phyloP scores from a whole-genome alignment of 2,113 vertebrate genomes.

The Choloepus hoffmanni region DNA sequence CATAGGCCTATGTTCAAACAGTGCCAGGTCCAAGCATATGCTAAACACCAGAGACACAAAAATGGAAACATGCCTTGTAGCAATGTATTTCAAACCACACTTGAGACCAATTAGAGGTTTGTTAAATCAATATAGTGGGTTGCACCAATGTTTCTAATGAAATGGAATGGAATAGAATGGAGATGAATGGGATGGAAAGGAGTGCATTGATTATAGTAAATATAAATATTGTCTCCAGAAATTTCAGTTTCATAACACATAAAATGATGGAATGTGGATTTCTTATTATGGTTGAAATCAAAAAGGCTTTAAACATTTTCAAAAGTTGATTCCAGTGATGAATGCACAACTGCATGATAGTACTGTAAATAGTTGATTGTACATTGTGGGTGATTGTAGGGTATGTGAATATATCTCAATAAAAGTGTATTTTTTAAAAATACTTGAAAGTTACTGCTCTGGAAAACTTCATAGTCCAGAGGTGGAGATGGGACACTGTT shows the following conservation, averaged over 20 bases:
- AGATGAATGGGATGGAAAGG: background rate
- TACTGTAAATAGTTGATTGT: too few relatives aligned
- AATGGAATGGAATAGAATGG: background rate
- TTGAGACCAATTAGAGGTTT: background rate
- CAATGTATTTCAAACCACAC: background rate
- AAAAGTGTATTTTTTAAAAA: too few relatives aligned
- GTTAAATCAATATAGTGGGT: background rate
- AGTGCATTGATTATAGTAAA: background rate
- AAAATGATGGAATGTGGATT: background rate
- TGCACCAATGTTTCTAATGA: background rate
- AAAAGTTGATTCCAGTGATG: too few relatives aligned
- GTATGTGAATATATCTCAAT: too few relatives aligned
- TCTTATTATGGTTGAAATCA: background rate
- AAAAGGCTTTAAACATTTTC: background rate
- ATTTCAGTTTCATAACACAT: slow-evolving; percentile 40
- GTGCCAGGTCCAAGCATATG: background rate
- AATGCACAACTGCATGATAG: too few relatives aligned
- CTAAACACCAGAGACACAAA: background rate
- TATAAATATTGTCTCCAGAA: slow-evolving; percentile 29
- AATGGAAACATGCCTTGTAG: background rate
- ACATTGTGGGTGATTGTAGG: too few relatives aligned
- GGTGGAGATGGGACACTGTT: background rate
- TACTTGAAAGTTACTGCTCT: background rate
- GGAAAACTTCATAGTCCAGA: background rate
- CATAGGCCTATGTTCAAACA: background rate